Base-by-base conservation (phyloP, 2,888 invertebrate species). In the Ornithoptera alexandrae region DNA sequence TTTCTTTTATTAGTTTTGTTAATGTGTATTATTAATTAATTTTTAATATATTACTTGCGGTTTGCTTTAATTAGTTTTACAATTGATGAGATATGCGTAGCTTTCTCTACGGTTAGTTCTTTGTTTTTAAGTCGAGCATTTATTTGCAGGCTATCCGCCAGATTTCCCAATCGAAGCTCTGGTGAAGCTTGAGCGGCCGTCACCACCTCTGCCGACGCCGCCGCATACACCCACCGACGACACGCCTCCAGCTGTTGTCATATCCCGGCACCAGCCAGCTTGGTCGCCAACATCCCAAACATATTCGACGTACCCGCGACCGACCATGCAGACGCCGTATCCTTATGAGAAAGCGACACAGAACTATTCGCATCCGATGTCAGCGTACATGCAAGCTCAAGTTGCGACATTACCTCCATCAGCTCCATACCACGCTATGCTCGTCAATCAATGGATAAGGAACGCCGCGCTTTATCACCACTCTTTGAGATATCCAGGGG, bases 361-460 rank as follows among this genome's bases (percentile, higher is more conserved):
- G 20, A 81, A 75, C 73, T 90, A 90, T 79, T 75, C 83, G 20
- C 92, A 90, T 73, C 88, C 90, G 12, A 90, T 91, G 86, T 87
- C 92, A 2, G 85, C 89, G 62, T 92, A 90, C 81, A 85, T 90
- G 75, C 91, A 89, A 85, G 90, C 86, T 70, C 93, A 87, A 90
- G 93, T 88, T 24, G 88, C 89, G 36, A 85, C 90, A 46, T 80
- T 89, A 24, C 93, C 87, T 62, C 93, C 91, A 56, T 85, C 92
- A 57, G 88, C 92, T 0, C 90, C 93, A 0, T 93, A 94, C 75
- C 93, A 94, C 65, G 94, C 95, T 0, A 90, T 95, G 80, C 84
- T 96, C 50, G 94, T 96, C 82, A 95, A 95, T 79, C 96, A 96
- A 77, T 96, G 96, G 95, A 93, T 96, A 73, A 93, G 95, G 81